Conservation (phyloP, 2,888 invertebrate genomes). For the Julus scanicus region DNA sequence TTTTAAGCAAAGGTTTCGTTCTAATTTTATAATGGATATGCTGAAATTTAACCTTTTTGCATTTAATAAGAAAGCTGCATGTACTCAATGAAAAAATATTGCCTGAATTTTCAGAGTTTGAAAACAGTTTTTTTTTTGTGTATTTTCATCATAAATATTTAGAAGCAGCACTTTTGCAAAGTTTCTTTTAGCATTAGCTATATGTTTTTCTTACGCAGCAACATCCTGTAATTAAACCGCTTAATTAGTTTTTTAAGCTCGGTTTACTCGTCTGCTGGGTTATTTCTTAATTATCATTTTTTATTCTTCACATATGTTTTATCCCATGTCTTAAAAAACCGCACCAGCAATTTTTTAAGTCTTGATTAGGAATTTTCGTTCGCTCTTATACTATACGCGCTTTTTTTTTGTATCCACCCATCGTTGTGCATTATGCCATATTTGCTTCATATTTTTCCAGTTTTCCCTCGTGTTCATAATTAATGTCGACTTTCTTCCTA, state of each 20-base stretch:
- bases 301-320: conserved; percentile 44
- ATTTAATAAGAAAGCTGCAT: no score
- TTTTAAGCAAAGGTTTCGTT: no score
- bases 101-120: not conserved
- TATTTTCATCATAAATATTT: not conserved
- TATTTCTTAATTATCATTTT: conserved; percentile 48
- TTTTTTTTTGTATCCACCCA: not conserved
- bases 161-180: not conserved
- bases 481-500: conserved; percentile 48
- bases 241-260: conserved; percentile 49
- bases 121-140: not conserved
- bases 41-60: no score
- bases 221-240: conserved; percentile 47
- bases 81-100: no score
- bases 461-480: conserved; percentile 27
- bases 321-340: conserved; percentile 44
- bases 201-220: conserved; percentile 10
- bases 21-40: no score
- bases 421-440: not conserved
- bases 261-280: conserved; percentile 45
- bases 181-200: not conserved
- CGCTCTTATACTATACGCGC: not conserved
- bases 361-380: conserved; percentile 34
- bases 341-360: conserved; percentile 16
- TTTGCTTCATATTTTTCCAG: conserved; percentile 44